phyloP scores from a whole-genome alignment of 1,140 invertebrate genomes.

The Bombus haemorrhoidalis region DNA sequence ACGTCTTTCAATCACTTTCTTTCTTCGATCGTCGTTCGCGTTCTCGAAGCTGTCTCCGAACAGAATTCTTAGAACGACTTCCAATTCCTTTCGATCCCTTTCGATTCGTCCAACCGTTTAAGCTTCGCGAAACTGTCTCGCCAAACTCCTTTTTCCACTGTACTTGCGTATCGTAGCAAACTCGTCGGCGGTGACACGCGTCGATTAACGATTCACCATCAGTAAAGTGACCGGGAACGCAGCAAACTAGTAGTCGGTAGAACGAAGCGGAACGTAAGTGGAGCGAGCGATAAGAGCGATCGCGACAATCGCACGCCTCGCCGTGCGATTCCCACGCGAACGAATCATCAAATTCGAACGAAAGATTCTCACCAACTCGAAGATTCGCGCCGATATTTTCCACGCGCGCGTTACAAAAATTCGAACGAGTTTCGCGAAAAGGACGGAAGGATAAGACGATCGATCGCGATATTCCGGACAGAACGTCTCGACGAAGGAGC shows the following conservation, averaged over 20 bases:
- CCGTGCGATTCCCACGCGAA: conserved; percentile 1
- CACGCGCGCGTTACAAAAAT: too few relatives aligned
- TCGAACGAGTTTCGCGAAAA: too few relatives aligned
- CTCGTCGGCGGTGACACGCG: neutral
- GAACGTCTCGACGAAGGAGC: too few relatives aligned
- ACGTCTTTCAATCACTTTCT: neutral
- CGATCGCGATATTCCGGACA: neutral
- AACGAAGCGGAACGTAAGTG: neutral
- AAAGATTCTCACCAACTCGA: neutral
- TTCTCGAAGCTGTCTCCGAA: neutral
- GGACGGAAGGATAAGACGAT: too few relatives aligned
- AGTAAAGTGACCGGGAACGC: neutral
- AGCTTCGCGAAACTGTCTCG: neutral
- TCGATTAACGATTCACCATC: neutral
- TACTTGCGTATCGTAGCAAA: neutral
- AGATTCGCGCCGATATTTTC: neutral
- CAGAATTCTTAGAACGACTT: too few relatives aligned
- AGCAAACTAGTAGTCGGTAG: neutral
- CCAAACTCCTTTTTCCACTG: neutral
- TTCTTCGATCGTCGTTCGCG: too few relatives aligned
- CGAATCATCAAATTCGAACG: too few relatives aligned
- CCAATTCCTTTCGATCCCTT: neutral
- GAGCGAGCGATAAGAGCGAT: conserved; percentile 23
- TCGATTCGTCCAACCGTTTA: neutral
- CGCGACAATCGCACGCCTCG: conserved; percentile 32